These are phyloP conservation scores for Lamellibrachia luymesi DNA, from an alignment of 1,140 invertebrate genomes.

Conservation along the genomic window DNA sequence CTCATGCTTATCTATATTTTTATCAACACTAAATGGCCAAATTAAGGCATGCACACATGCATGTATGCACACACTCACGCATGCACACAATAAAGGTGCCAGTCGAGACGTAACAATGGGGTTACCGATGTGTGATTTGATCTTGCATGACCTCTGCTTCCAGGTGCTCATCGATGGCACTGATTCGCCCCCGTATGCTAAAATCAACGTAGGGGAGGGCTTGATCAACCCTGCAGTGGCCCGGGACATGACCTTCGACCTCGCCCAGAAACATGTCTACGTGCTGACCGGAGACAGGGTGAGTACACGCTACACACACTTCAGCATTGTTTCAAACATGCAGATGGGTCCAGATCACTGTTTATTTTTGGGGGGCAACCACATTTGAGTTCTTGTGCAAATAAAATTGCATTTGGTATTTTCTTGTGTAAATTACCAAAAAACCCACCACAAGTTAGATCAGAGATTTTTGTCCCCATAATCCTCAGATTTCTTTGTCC, in stretches of 20 bases:
- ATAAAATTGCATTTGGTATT: neutral
- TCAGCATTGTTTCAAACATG: too few relatives aligned
- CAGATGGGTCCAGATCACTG: neutral
- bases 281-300: conserved; percentile 34
- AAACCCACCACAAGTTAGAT: neutral
- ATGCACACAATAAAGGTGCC: neutral
- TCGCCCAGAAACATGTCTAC: conserved; percentile 33
- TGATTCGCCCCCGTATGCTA: conserved; percentile 15
- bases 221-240: conserved; percentile 15
- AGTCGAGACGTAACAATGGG: neutral
- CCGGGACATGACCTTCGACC: conserved; percentile 34
- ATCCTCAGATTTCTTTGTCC: neutral
- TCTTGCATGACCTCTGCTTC: neutral
- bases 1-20: too few relatives aligned
- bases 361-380: neutral
- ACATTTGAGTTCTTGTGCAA: neutral
- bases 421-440: neutral
- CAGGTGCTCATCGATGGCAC: conserved; percentile 23
- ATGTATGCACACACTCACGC: too few relatives aligned
- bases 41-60: too few relatives aligned
- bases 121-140: neutral
- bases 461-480: neutral
- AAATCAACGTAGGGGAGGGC: conserved; percentile 1
- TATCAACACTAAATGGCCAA: too few relatives aligned
- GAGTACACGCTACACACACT: neutral